phyloP scores from a whole-genome alignment of 2,888 invertebrate species.

The Antitype chi region DNA sequence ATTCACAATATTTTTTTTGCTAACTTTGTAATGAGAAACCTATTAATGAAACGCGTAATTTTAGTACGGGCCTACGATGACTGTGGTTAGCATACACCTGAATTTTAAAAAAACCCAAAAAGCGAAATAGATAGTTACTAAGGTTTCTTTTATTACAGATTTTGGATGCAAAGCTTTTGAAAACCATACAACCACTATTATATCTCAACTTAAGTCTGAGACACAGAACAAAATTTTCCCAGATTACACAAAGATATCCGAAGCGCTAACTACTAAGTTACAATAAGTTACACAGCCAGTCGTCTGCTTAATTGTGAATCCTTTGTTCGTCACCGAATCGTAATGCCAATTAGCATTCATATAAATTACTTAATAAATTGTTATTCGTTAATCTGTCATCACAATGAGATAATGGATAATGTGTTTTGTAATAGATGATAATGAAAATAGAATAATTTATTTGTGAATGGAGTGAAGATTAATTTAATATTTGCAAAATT shows the following conservation, averaged over 20 bases:
- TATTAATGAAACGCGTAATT: neutral
- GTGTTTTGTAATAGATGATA: neutral
- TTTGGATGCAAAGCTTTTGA: neutral
- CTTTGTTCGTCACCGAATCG: constrained; percentile 50
- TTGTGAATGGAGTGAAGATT: neutral
- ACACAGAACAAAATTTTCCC: constrained; percentile 8
- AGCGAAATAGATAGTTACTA: neutral
- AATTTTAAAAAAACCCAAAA: neutral
- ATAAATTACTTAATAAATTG: constrained; percentile 37
- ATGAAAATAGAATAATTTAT: neutral
- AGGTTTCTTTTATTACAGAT: neutral
- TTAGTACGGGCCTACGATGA: neutral
- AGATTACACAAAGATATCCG: constrained; percentile 26
- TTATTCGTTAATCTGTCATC: constrained; percentile 34
- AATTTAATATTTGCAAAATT: neutral
- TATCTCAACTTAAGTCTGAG: neutral
- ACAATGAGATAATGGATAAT: constrained; percentile 13
- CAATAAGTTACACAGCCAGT: constrained; percentile 40
- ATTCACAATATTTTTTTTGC: neutral
- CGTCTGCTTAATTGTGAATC: constrained; percentile 35
- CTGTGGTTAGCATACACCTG: neutral
- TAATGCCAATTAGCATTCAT: constrained; percentile 54
- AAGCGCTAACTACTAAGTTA: constrained; percentile 22
- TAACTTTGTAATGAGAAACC: neutral
- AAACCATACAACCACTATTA: neutral